phyloP scores from a whole-genome alignment of 2,113 vertebrate genomes.

The Balaeniceps rex region DNA sequence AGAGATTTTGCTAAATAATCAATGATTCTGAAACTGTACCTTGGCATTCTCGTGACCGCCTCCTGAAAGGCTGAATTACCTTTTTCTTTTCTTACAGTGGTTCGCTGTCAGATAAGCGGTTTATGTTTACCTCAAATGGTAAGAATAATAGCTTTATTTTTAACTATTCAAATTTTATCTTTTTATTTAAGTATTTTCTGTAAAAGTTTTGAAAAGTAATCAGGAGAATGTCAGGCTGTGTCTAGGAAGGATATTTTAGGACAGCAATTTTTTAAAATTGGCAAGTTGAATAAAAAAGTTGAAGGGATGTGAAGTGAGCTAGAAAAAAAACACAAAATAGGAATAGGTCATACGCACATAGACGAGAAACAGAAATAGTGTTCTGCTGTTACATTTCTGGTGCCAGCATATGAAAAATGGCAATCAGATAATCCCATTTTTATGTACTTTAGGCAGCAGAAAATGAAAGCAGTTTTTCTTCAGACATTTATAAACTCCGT shows the following conservation, averaged over 20 bases:
- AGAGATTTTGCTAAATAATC: neutral
- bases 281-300: neutral
- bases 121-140: constrained; percentile 83
- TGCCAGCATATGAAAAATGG: constrained; percentile 39
- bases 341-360: neutral
- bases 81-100: constrained; percentile 77
- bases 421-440: constrained; percentile 22
- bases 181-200: neutral
- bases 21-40: neutral
- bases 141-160: constrained; percentile 65
- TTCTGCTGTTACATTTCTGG: constrained; percentile 24
- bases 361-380: constrained; percentile 8
- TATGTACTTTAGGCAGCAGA: neutral
- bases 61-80: neutral
- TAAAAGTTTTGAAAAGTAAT: neutral
- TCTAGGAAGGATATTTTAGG: constrained; percentile 31
- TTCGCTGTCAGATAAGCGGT: constrained; percentile 81
- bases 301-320: neutral
- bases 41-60: neutral
- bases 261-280: neutral
- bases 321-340: neutral
- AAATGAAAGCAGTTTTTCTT: constrained; percentile 35
- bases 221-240: neutral
- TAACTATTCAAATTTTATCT: neutral
- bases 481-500: constrained; percentile 13